phyloP scores from a whole-genome alignment of 2,888 invertebrate genomes.

The Erannis defoliaria region DNA sequence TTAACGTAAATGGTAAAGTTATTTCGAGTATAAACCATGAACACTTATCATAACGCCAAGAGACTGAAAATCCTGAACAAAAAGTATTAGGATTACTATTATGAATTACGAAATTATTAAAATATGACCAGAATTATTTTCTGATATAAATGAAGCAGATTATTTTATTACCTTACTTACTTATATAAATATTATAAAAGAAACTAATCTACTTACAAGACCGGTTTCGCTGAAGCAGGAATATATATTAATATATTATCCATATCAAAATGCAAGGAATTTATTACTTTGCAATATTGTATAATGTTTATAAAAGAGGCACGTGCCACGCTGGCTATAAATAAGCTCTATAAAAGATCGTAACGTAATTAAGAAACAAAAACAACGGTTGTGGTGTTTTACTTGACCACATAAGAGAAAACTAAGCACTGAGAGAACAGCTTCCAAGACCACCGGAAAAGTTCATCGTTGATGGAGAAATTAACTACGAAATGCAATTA shows the following conservation, averaged over 20 bases:
- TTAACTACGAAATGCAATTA: constrained; percentile 67
- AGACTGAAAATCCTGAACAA: background rate
- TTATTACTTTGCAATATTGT: constrained; percentile 29
- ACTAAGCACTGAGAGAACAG: constrained; percentile 37
- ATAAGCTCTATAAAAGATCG: constrained; percentile 4
- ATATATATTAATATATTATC: too few relatives aligned
- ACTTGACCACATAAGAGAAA: constrained; percentile 40
- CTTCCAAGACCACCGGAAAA: constrained; percentile 54
- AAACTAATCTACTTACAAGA: constrained; percentile 13
- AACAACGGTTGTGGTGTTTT: constrained; percentile 13
- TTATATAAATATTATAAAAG: constrained; percentile 9
- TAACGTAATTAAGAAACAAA: constrained; percentile 2
- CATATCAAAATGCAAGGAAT: constrained; percentile 34
- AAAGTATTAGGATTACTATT: background rate
- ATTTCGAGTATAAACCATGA: background rate
- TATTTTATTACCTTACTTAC: background rate
- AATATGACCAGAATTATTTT: background rate
- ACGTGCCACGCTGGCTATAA: constrained; percentile 36
- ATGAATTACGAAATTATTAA: constrained; percentile 1
- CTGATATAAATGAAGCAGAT: background rate
- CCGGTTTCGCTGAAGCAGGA: constrained; percentile 6
- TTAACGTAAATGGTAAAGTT: constrained; percentile 19
- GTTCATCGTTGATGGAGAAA: constrained; percentile 60
- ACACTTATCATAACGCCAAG: background rate
- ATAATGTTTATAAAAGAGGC: constrained; percentile 45